Base-by-base conservation (phyloP, 2,113 vertebrate genomes). In the Tragulus kanchil region DNA sequence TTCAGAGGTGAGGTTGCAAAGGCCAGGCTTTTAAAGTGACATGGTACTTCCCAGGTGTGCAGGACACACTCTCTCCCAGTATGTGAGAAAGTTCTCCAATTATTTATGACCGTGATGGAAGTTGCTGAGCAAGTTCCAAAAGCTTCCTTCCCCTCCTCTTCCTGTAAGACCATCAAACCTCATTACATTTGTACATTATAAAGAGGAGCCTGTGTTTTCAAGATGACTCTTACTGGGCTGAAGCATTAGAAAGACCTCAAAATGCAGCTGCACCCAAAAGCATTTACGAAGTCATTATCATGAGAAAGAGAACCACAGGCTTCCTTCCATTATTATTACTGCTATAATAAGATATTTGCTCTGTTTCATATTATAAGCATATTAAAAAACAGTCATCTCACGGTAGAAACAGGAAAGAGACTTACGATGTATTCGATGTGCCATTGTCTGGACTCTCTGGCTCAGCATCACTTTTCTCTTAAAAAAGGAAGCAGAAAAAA, bases 361-460 rank as follows among this genome's bases (percentile, higher is more conserved):
- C 65, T 90, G 75, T 96, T 97, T 97, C 96, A 78, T 85, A 90
- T 96, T 96, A 87, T 58, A 96, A 95, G 95, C 73, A 93, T 93
- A 97, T 93, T 97, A 97, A 97, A 97, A 65, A 97, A 82, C 82
- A 90, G 88, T 79, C 85, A 97, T 97, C 96, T 95, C 54, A 3
- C 9, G 1, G 97, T 78, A 91, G 92, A 98, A 98, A 98, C 0
- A 1, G 21, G 92, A 94, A 97, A 96, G 82, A 98, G 93, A 99
- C 99, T 99, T 99, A 99, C 99, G 99, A 99, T 98, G 99, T 99
- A 97, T 99, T 99, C 95, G 99, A 99, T 50, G 99, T 98, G 36
- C 98, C 99, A 98, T 99, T 98, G 98, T 99, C 98, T 97, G 98
- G 98, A 98, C 98, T 99, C 98, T 98, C 99, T 94, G 98, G 98